phyloP scores from a whole-genome alignment of 2,113 vertebrate species.

The Hiodon alosoides region DNA sequence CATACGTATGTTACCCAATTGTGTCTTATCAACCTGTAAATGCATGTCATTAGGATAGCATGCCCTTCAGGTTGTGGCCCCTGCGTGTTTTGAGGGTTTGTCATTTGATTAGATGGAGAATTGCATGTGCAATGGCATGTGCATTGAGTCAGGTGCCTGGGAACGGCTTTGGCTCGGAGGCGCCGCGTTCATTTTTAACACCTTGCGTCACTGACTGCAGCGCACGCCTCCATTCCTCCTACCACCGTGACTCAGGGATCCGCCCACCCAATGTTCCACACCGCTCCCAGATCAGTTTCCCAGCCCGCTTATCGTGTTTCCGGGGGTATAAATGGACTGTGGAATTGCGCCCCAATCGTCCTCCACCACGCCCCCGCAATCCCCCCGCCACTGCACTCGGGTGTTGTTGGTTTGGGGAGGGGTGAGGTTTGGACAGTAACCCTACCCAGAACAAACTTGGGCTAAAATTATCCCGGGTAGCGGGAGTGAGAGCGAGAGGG shows the following conservation, averaged over 20 bases:
- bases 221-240: no score
- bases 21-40: no score
- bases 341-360: constrained; percentile 36
- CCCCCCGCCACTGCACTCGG: constrained; percentile 1
- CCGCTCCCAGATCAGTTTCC: constrained; percentile 36
- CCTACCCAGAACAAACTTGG: constrained; percentile 53
- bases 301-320: constrained; percentile 42
- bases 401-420: background rate
- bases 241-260: constrained; percentile 18
- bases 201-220: no score
- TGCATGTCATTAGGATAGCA: no score
- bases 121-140: no score
- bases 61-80: no score
- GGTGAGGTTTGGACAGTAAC: constrained; percentile 52
- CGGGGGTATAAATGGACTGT: constrained; percentile 55
- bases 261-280: constrained; percentile 50
- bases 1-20: no score
- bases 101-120: no score
- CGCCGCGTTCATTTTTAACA: no score
- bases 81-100: no score
- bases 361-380: background rate
- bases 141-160: no score
- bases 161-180: no score
- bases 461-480: constrained; percentile 52
- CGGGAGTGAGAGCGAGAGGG: constrained; percentile 27